Evolutionary conservation across 2,797 vertebrate genomes (phyloP).

Genomic region (Carcharodon carcharias): DNA sequence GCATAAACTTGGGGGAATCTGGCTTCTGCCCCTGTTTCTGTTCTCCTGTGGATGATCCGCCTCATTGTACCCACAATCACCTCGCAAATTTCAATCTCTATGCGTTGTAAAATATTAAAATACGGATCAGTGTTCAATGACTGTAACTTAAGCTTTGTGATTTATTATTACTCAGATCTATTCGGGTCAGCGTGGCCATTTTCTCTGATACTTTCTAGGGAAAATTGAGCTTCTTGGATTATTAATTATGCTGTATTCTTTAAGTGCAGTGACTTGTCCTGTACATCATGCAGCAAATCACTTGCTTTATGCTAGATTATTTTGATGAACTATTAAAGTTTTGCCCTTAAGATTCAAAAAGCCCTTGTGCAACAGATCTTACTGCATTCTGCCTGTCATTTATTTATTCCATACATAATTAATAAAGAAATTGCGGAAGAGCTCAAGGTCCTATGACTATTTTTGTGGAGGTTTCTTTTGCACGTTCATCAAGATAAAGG

Average conservation of each 20-base stretch:
- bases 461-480: background rate
- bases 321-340: background rate
- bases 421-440: background rate
- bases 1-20: background rate
- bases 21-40: background rate
- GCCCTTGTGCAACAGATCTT: background rate
- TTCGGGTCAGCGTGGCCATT: background rate
- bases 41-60: background rate
- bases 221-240: background rate
- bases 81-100: background rate
- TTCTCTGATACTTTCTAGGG: background rate
- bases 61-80: background rate
- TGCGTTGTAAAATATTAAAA: background rate
- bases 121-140: background rate
- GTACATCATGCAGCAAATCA: background rate
- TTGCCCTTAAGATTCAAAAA: background rate
- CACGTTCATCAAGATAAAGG: background rate
- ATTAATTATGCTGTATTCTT: background rate
- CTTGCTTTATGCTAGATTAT: background rate
- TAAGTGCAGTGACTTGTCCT: background rate
- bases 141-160: background rate
- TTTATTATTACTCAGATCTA: background rate
- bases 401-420: background rate
- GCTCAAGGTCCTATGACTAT: background rate
- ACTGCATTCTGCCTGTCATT: background rate